Percentiles rank a stretch among this genome's conserved stretches.
These are phyloP conservation scores for Dyspetes luteomarginatus DNA, from an alignment of 2,888 invertebrate genomes.

Conservation along the genomic window DNA sequence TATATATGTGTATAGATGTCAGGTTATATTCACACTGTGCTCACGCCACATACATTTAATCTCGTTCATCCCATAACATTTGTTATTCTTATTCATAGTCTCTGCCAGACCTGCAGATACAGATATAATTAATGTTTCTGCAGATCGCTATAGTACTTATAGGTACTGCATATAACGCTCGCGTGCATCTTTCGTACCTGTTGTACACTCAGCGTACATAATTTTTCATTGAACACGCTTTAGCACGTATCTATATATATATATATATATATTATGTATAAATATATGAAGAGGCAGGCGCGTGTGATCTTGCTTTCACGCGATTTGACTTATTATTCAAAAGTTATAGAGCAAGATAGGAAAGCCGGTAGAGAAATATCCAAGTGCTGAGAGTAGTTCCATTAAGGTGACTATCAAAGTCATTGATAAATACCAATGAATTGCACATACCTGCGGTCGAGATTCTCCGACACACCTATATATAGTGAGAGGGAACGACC, in stretches of 20 bases:
- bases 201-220: slow-evolving; percentile 10
- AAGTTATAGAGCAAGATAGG: not conserved
- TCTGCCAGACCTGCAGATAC: slow-evolving; percentile 12
- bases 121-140: slow-evolving; percentile 37
- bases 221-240: slow-evolving; percentile 30
- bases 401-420: slow-evolving; percentile 54
- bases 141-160: slow-evolving; percentile 3
- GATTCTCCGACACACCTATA: slow-evolving; percentile 10
- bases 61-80: slow-evolving; percentile 37
- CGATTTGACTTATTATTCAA: slow-evolving; percentile 36
- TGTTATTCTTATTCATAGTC: slow-evolving; percentile 35
- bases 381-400: slow-evolving; percentile 36
- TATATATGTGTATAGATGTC: not conserved
- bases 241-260: not conserved
- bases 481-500: not conserved
- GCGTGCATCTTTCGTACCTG: slow-evolving; percentile 2
- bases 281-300: not conserved
- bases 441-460: slow-evolving; percentile 28
- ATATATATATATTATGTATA: not conserved
- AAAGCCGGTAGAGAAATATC: not conserved
- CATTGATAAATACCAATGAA: slow-evolving; percentile 56
- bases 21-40: slow-evolving; percentile 15
- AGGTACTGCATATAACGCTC: not conserved
- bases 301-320: slow-evolving; percentile 35
- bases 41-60: slow-evolving; percentile 32